phyloP scores from a whole-genome alignment of 2,888 invertebrate genomes.

The Leucania comma region DNA sequence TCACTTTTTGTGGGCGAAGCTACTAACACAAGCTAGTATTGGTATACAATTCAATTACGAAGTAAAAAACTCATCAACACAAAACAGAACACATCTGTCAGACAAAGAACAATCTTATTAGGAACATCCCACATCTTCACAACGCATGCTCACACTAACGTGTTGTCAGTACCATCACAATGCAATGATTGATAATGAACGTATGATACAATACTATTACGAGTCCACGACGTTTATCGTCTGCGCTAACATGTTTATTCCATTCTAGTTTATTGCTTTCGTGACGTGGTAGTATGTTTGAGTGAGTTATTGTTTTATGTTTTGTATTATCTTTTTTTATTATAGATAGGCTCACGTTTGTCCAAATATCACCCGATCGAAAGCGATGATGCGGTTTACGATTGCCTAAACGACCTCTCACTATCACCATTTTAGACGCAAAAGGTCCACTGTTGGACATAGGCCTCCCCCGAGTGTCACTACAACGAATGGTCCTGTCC shows the following conservation, averaged over 20 bases:
- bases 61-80: not conserved
- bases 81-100: not conserved
- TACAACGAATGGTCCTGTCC: no score
- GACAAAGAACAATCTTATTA: not conserved
- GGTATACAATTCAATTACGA: not conserved
- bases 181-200: constrained; percentile 56
- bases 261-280: constrained; percentile 28
- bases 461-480: no score
- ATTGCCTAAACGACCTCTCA: no score
- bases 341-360: no score
- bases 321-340: not conserved
- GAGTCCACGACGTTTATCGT: constrained; percentile 48
- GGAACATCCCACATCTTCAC: constrained; percentile 5
- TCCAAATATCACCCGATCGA: no score
- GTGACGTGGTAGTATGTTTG: constrained; percentile 26
- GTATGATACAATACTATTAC: constrained; percentile 59
- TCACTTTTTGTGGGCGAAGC: no score
- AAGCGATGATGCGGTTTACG: no score
- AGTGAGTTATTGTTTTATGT: constrained; percentile 10
- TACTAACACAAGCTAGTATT: no score
- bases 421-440: no score
- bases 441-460: no score
- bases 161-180: constrained; percentile 43
- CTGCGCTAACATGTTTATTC: constrained; percentile 50
- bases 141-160: constrained; percentile 29